A percentile compares a stretch with the other conserved stretches of the same genome.
phyloP scores from a whole-genome alignment of 2,888 invertebrate species.

The Periphyllus acericola region DNA sequence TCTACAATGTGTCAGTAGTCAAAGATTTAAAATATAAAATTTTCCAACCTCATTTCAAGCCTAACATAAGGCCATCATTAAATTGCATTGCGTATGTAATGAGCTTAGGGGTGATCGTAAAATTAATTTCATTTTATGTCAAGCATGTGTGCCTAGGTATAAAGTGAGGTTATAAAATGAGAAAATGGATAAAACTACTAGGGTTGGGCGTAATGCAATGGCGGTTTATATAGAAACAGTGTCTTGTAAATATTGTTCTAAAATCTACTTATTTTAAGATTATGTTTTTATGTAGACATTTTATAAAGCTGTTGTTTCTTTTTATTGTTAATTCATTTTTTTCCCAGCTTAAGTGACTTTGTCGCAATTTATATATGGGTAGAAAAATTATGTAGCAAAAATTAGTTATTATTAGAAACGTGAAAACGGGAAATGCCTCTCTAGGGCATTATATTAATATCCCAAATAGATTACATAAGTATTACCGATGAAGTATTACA shows the following conservation, averaged over 20 bases:
- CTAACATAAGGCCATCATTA: too few relatives aligned
- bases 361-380: background rate
- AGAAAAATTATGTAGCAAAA: background rate
- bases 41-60: background rate
- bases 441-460: too few relatives aligned
- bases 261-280: background rate
- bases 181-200: too few relatives aligned
- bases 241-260: background rate
- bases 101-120: too few relatives aligned
- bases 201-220: too few relatives aligned
- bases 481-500: too few relatives aligned
- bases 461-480: too few relatives aligned
- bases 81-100: too few relatives aligned
- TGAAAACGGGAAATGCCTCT: background rate
- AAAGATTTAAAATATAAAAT: background rate
- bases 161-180: too few relatives aligned
- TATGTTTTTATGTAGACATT: background rate
- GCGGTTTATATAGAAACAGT: too few relatives aligned
- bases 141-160: too few relatives aligned
- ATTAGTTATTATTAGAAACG: background rate
- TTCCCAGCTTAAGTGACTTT: background rate
- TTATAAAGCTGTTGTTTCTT: background rate
- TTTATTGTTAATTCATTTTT: background rate
- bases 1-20: background rate
- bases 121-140: too few relatives aligned